Evolutionary conservation across 2,113 vertebrate species (phyloP).

Genomic region (Tragelaphus strepsiceros): DNA sequence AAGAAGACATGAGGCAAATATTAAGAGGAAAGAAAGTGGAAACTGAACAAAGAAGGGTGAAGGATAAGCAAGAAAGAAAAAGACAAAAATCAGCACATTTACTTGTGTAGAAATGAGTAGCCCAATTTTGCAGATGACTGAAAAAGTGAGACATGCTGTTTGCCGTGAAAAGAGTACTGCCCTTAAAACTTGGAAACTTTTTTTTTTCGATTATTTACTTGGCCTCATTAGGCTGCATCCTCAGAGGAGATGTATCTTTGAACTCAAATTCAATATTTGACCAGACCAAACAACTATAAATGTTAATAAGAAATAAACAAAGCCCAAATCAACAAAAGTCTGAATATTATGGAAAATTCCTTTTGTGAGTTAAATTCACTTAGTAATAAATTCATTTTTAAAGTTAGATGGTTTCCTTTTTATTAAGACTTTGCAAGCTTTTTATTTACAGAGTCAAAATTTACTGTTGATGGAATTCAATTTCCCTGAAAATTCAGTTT

Average conservation of each 20-base stretch:
- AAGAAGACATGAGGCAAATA: not conserved
- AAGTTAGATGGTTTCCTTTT: conserved; percentile 3
- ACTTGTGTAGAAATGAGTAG: not conserved
- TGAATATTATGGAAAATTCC: conserved; percentile 23
- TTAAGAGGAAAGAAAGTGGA: not conserved
- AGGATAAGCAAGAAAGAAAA: not conserved
- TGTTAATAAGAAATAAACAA: conserved; percentile 38
- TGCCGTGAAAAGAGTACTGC: not conserved
- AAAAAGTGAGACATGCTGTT: not conserved
- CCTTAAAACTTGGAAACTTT: not conserved
- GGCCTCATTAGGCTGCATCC: not conserved
- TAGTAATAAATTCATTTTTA: conserved; percentile 30
- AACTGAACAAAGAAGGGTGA: not conserved
- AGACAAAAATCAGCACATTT: not conserved
- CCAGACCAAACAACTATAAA: conserved; percentile 44
- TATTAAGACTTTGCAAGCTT: not conserved
- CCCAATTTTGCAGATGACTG: not conserved
- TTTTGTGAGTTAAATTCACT: conserved; percentile 46
- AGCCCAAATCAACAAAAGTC: conserved; percentile 26
- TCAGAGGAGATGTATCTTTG: conserved; percentile 46
- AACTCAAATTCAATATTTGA: conserved; percentile 56
- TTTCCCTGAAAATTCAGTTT: not conserved
- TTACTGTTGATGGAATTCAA: not conserved
- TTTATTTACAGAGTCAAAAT: not conserved
- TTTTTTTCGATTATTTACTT: not conserved